Evolutionary conservation across 2,113 vertebrate genomes (phyloP).

Genomic region (Electrona antarctica): DNA sequence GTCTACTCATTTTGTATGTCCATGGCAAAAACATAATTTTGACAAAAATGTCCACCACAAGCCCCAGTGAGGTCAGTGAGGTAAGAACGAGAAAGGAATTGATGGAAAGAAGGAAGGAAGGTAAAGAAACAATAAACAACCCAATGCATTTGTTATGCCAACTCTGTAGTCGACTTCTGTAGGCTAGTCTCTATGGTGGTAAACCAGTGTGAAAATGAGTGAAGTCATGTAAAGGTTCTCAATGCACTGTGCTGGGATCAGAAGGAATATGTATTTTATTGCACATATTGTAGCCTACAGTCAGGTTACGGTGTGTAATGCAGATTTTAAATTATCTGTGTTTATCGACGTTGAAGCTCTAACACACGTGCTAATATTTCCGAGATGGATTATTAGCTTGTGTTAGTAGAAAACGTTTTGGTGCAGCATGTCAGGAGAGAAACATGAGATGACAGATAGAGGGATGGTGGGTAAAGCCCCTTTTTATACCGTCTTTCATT

Average conservation of each 20-base stretch:
- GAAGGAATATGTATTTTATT: background rate
- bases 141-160: no score
- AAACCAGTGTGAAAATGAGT: conserved; percentile 13
- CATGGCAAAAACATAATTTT: no score
- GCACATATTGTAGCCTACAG: conserved; percentile 21
- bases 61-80: no score
- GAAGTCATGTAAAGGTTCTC: background rate
- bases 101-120: background rate
- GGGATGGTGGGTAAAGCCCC: background rate
- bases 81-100: no score
- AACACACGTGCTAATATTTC: conserved; percentile 37
- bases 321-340: conserved; percentile 39
- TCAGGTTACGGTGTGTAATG: conserved; percentile 47
- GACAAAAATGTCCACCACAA: no score
- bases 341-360: conserved; percentile 30
- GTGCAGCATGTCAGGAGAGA: conserved; percentile 23
- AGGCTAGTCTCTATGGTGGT: no score
- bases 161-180: no score
- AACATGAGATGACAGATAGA: conserved; percentile 11
- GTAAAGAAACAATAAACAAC: background rate
- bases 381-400: conserved; percentile 40
- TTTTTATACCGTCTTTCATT: no score
- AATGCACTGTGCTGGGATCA: conserved; percentile 18
- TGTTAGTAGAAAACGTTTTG: conserved; percentile 32
- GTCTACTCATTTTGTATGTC: no score